Conservation (phyloP, 92 coral and sea anemone genomes). For the Siderastrea siderea region DNA sequence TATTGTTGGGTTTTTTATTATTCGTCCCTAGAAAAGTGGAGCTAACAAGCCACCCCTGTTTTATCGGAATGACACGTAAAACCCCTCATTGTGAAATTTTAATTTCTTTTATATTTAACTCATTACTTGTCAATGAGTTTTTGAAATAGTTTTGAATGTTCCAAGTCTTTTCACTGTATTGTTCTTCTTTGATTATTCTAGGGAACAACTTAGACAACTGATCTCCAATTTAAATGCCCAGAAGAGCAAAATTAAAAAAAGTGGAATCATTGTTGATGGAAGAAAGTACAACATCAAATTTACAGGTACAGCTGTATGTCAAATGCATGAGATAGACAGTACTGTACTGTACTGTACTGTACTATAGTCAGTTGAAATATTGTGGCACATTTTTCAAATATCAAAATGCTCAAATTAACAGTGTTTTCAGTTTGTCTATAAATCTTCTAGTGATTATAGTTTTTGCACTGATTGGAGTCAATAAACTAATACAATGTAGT, state of each 20-base stretch:
- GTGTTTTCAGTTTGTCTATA: background rate
- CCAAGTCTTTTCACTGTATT: background rate
- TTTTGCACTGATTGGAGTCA: background rate
- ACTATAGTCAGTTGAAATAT: background rate
- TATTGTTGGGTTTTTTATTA: background rate
- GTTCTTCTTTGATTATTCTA: background rate
- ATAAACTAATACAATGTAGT: background rate
- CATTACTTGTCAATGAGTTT: background rate
- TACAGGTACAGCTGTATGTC: constrained; percentile 18
- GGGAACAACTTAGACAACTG: constrained; percentile 19
- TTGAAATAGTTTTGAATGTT: background rate
- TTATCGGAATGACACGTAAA: background rate
- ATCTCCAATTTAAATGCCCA: constrained; percentile 19
- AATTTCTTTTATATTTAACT: background rate
- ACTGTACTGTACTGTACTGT: too few species aligned
- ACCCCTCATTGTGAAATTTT: background rate
- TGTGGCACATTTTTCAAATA: background rate
- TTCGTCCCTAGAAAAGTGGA: background rate
- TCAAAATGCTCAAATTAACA: background rate
- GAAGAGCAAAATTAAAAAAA: constrained; percentile 21
- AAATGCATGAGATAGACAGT: background rate
- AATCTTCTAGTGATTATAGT: background rate
- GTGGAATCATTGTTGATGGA: constrained; percentile 43
- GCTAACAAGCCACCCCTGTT: background rate
- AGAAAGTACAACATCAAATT: constrained; percentile 42